These are phyloP conservation scores for Athalia cordata DNA, from an alignment of 2,888 invertebrate genomes.

Conservation along the genomic window DNA sequence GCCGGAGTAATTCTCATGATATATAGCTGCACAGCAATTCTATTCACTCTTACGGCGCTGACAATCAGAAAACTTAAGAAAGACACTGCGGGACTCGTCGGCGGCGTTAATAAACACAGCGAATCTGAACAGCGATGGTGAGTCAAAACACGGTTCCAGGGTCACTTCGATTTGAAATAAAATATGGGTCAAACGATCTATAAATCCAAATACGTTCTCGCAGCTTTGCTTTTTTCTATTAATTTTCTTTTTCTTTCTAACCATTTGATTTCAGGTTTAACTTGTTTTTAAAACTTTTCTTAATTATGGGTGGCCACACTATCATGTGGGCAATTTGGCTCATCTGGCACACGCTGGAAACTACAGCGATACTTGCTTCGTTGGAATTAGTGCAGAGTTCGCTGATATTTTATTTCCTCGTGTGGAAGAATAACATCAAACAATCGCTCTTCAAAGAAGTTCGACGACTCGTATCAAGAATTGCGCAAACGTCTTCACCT, in stretches of 20 bases:
- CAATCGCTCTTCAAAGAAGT: neutral
- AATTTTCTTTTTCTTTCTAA: neutral
- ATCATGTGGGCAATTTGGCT: neutral
- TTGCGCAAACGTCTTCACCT: no score
- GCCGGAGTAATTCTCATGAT: no score
- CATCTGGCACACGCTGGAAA: neutral
- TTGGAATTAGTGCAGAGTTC: neutral
- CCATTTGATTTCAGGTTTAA: neutral
- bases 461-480: no score
- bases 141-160: neutral
- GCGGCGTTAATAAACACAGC: neutral
- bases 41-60: no score
- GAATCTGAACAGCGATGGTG: neutral
- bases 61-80: no score
- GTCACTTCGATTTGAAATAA: no score
- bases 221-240: neutral
- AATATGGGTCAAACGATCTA: no score
- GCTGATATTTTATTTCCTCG: neutral
- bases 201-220: no score
- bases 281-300: neutral
- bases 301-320: neutral
- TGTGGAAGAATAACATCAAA: neutral
- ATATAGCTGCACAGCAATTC: no score
- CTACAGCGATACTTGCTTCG: neutral
- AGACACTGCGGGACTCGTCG: neutral